Evolutionary conservation across 2,113 vertebrate genomes (phyloP).

Genomic region (Sarotherodon lohbergeri): DNA sequence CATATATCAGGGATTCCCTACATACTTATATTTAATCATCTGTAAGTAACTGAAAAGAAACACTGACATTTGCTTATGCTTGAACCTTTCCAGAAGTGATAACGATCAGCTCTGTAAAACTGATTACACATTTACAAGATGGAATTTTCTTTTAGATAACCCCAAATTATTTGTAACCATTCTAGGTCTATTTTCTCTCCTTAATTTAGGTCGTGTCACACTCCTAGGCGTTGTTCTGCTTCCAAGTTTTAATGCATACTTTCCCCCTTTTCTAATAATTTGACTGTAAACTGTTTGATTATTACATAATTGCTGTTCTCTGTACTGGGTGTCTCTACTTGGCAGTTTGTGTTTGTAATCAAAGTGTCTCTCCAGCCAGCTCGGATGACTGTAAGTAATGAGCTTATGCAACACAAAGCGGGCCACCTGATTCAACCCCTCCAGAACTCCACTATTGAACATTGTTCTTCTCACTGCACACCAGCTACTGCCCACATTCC

Average conservation of each 20-base stretch:
- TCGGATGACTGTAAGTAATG: slow-evolving; percentile 49
- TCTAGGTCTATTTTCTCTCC: background rate
- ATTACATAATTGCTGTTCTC: slow-evolving; percentile 17
- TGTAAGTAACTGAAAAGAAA: background rate
- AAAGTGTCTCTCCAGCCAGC: slow-evolving; percentile 6
- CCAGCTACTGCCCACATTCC: slow-evolving; percentile 3
- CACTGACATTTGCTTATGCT: background rate
- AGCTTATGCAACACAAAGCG: slow-evolving; percentile 47
- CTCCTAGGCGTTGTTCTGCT: background rate
- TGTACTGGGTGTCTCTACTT: background rate
- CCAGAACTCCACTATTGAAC: background rate
- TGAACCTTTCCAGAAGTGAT: background rate
- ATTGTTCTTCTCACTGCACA: background rate
- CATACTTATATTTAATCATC: background rate
- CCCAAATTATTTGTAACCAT: background rate
- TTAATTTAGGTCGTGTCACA: background rate
- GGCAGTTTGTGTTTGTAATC: slow-evolving; percentile 21
- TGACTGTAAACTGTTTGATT: background rate
- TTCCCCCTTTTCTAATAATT: background rate
- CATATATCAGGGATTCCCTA: background rate
- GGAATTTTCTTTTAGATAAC: background rate
- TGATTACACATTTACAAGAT: background rate
- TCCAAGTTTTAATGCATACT: background rate
- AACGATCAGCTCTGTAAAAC: background rate
- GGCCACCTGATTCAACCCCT: background rate